Percentiles rank a stretch among this genome's conserved stretches.
These are phyloP conservation scores for Galbula dea DNA, from an alignment of 2,113 vertebrate genomes.

Conservation along the genomic window DNA sequence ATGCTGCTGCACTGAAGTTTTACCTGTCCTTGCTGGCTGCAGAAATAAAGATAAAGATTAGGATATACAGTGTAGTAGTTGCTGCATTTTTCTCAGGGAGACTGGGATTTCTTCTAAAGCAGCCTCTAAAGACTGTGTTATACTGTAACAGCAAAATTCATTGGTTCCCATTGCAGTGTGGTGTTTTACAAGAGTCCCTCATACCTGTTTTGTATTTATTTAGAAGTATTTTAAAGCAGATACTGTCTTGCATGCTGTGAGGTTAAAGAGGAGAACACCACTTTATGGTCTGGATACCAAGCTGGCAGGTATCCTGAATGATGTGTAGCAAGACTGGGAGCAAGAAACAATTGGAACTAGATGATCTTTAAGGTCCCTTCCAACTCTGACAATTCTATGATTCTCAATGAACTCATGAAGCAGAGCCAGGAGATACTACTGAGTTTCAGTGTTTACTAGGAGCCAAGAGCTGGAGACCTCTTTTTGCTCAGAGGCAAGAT, in stretches of 20 bases:
- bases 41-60: neutral
- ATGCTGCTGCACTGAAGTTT: neutral
- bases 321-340: neutral
- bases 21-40: neutral
- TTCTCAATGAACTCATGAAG: neutral
- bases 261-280: neutral
- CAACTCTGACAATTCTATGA: too few relatives aligned
- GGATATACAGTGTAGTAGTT: neutral
- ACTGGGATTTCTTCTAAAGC: neutral
- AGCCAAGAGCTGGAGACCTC: neutral
- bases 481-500: constrained; percentile 15
- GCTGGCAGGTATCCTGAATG: constrained; percentile 21
- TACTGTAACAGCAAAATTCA: neutral
- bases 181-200: neutral
- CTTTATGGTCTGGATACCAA: neutral
- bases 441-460: neutral
- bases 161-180: neutral
- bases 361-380: too few relatives aligned
- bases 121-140: neutral
- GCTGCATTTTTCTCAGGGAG: neutral
- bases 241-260: neutral
- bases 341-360: too few relatives aligned
- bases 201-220: neutral
- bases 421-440: neutral
- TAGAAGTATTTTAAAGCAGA: neutral